Base-by-base conservation (phyloP, 2,797 vertebrate species). In the Buceros bicornis region DNA sequence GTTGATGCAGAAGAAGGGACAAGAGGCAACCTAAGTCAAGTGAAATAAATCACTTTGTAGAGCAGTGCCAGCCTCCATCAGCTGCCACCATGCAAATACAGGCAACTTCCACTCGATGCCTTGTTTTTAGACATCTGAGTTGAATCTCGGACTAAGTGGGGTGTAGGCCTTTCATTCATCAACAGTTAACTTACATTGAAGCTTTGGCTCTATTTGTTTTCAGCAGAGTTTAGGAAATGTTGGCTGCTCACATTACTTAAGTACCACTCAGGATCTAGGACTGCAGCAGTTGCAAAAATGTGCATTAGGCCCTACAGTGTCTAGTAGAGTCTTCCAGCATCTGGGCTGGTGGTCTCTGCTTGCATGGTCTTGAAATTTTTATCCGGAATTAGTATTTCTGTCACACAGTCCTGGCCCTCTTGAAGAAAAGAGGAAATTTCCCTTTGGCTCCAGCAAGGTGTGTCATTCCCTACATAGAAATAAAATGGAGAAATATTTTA, bases 371-470 rank as follows among this genome's bases (percentile, higher is more conserved):
- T 88, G 47, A 82, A 83, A 72, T 72, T 91, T 29, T 83, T 79
- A 24, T 11, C 26, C 19, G 66, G 48, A 65, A 66, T 48, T 62
- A 0, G 0, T 70, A 42, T 79, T 92, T 95, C 47, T 78, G 13
- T 10, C 0, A 0, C 69, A 21, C 2, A 13, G 8, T 76, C 29
- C 5, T 5, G 0, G 10, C 83, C 11, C n/a, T 60, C n/a, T 69
- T 66, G 45, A 54, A 87, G 35, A 47, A 73, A 82, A 64, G 2
- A 71, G 8, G 8, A 40, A 20, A 69, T 86, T 86, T 81, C 29
- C 21, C 28, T 84, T 92, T 84, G 29, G 14, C 17, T 76, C 6
- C 8, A 69, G 40, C 0, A 0, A 76, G 17, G 13, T 65, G 18
- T 22, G 50, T 67, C 18, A 21, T 78, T 78, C 10, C 40, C 48